Conservation (phyloP, 2,888 invertebrate genomes). For the Epinotia bilunana region DNA sequence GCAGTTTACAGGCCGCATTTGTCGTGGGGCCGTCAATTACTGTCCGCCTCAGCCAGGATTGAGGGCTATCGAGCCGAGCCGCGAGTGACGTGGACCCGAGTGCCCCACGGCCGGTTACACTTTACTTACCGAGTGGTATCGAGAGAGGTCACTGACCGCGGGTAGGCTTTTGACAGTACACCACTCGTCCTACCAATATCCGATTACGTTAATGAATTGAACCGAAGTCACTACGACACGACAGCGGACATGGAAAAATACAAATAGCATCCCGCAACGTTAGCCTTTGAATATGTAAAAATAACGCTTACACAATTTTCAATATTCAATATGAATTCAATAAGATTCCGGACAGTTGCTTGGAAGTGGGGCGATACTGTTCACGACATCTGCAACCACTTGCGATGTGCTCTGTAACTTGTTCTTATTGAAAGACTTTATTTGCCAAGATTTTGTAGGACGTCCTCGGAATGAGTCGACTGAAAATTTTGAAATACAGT, state of each 20-base stretch:
- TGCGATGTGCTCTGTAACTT: conserved; percentile 34
- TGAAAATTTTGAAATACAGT: background rate
- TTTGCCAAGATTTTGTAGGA: conserved; percentile 35
- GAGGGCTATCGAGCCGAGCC: conserved; percentile 42
- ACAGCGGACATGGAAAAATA: background rate
- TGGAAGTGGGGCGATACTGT: conserved; percentile 43
- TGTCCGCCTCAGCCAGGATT: conserved; percentile 39
- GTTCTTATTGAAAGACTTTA: conserved; percentile 34
- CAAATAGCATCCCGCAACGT: conserved; percentile 19
- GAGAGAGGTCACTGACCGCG: conserved; percentile 19
- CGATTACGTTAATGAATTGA: conserved; percentile 34
- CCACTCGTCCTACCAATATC: conserved; percentile 4
- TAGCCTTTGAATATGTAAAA: conserved; percentile 26
- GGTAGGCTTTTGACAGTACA: conserved; percentile 14
- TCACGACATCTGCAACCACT: conserved; percentile 44
- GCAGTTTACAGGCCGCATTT: conserved; percentile 37
- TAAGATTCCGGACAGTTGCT: conserved; percentile 49
- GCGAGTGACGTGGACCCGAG: conserved; percentile 15
- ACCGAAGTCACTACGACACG: conserved; percentile 13
- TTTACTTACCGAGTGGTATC: conserved; percentile 23
- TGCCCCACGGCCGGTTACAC: conserved; percentile 29
- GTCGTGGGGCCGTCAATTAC: conserved; percentile 42
- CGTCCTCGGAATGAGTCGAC: conserved; percentile 1
- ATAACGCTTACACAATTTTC: conserved; percentile 54
- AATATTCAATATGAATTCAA: conserved; percentile 59